phyloP scores from a whole-genome alignment of 2,888 invertebrate genomes.

The Drosophila borborema region DNA sequence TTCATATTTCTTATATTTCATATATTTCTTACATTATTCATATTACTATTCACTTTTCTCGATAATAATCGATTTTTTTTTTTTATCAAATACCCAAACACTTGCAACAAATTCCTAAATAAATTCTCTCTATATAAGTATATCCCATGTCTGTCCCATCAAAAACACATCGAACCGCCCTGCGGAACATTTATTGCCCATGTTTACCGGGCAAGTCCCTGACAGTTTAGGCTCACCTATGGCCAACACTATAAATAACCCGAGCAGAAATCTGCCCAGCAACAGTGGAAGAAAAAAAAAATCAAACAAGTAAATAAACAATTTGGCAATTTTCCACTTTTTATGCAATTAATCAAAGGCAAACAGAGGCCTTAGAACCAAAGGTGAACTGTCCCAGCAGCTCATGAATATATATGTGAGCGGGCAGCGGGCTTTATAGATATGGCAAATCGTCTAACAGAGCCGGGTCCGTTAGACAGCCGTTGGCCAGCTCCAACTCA shows the following conservation, averaged over 20 bases:
- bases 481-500: conserved; percentile 48
- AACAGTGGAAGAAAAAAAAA: background rate
- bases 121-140: background rate
- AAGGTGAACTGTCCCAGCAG: conserved; percentile 3
- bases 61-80: too few species aligned
- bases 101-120: background rate
- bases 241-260: conserved; percentile 50
- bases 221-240: conserved; percentile 22
- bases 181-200: background rate
- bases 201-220: conserved; percentile 4
- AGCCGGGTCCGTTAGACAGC: conserved; percentile 8
- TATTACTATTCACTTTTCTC: too few species aligned
- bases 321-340: conserved; percentile 59
- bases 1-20: too few species aligned
- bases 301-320: conserved; percentile 12
- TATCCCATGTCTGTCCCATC: background rate
- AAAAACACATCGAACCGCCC: background rate
- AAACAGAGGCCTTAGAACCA: conserved; percentile 41
- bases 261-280: conserved; percentile 29
- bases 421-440: conserved; percentile 33
- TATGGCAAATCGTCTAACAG: conserved; percentile 50
- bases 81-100: background rate
- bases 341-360: conserved; percentile 63
- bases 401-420: conserved; percentile 44
- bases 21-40: too few species aligned